These are phyloP conservation scores for Lordiphosa stackelbergi DNA, from an alignment of 1,140 invertebrate genomes.

Conservation along the genomic window DNA sequence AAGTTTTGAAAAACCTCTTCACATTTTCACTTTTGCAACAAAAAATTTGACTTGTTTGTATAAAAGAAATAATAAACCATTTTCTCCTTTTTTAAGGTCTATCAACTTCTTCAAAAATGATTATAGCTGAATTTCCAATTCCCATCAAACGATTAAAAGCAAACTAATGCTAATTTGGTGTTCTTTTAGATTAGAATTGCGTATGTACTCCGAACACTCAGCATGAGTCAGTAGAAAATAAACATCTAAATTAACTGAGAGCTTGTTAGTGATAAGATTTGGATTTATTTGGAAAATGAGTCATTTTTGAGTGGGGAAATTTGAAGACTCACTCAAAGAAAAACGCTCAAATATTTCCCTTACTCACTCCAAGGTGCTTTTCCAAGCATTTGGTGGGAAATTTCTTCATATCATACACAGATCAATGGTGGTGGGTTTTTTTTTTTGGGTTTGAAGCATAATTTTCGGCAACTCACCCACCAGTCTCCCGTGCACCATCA, in stretches of 20 bases:
- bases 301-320: slow-evolving; percentile 6
- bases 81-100: no score
- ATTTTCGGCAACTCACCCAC: slow-evolving; percentile 70
- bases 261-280: slow-evolving; percentile 1
- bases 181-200: no score
- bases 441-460: slow-evolving; percentile 45
- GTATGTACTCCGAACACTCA: no score
- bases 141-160: no score
- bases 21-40: no score
- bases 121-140: background rate
- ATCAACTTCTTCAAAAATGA: no score
- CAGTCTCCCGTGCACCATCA: slow-evolving; percentile 64
- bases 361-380: background rate
- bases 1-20: no score
- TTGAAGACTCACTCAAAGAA: slow-evolving; percentile 20
- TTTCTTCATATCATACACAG: slow-evolving; percentile 22
- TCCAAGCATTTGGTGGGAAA: slow-evolving; percentile 44
- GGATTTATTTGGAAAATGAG: slow-evolving; percentile 2
- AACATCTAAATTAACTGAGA: no score
- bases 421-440: slow-evolving; percentile 62
- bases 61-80: no score
- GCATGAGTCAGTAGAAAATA: no score
- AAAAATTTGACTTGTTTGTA: no score
- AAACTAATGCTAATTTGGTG: no score
- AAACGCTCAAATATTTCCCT: slow-evolving; percentile 43